Conservation (phyloP, 2,888 invertebrate species). For the Ophion costatus region DNA sequence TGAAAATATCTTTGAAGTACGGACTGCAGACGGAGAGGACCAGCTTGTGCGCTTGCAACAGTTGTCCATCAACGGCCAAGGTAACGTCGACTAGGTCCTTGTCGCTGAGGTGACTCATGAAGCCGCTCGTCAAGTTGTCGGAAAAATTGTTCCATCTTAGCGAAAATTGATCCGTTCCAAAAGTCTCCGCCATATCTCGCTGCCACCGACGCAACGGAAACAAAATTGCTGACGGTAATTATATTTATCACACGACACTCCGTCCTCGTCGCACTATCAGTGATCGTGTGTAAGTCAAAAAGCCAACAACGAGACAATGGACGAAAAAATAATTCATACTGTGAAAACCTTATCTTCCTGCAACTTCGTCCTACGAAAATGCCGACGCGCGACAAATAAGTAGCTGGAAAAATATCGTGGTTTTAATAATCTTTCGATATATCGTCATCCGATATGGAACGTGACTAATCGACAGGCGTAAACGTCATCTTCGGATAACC, state of each 20-base stretch:
- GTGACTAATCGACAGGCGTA: not conserved
- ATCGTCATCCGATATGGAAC: not conserved
- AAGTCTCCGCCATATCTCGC: constrained; percentile 69
- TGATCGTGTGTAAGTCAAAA: no score
- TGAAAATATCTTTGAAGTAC: constrained; percentile 83
- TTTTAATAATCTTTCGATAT: no score
- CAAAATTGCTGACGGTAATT: not conserved
- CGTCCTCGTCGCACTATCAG: no score
- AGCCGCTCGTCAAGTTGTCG: constrained; percentile 82
- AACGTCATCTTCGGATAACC: not conserved
- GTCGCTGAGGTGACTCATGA: constrained; percentile 81
- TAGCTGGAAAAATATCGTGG: no score
- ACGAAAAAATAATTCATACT: no score
- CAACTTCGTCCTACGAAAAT: not conserved
- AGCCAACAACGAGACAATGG: no score
- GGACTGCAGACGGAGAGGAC: constrained; percentile 84
- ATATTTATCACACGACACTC: not conserved
- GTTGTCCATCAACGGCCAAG: constrained; percentile 83
- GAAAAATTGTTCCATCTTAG: constrained; percentile 84
- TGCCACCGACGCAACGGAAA: not conserved
- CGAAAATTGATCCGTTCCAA: constrained; percentile 75
- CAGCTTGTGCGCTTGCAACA: constrained; percentile 83
- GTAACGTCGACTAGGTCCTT: constrained; percentile 84
- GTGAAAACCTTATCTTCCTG: no score
- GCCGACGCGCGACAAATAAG: not conserved